A percentile compares a stretch with the other conserved stretches of the same genome.
Conservation (phyloP, 1,140 invertebrate species). For the Planococcus citri region DNA sequence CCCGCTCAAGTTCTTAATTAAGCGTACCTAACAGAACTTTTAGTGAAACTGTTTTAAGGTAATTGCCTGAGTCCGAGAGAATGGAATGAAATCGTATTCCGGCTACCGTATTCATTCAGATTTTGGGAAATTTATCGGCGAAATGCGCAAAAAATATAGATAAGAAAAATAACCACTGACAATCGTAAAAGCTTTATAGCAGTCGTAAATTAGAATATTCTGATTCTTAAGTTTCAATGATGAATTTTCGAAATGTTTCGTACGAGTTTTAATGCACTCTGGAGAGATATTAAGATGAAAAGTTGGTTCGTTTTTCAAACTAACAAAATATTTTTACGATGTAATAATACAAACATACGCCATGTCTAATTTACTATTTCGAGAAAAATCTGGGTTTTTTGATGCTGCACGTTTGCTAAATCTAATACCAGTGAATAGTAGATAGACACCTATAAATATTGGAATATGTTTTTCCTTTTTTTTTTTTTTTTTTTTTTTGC, state of each 20-base stretch:
- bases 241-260: neutral
- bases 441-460: no score
- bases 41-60: neutral
- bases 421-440: no score
- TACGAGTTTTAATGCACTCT: neutral
- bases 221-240: neutral
- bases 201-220: neutral
- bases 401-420: no score
- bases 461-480: no score
- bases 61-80: no score
- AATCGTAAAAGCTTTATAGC: neutral
- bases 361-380: neutral
- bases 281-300: neutral
- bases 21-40: neutral
- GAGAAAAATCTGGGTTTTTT: neutral
- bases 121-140: neutral
- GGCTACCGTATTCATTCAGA: neutral
- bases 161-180: neutral
- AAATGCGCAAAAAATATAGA: neutral
- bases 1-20: neutral
- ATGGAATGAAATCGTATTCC: neutral
- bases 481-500: no score
- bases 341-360: neutral
- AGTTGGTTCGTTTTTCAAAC: neutral
- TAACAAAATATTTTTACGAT: slow-evolving; percentile 8